Conservation (phyloP, 2,888 invertebrate species). For the Trichopria drosophilae region DNA sequence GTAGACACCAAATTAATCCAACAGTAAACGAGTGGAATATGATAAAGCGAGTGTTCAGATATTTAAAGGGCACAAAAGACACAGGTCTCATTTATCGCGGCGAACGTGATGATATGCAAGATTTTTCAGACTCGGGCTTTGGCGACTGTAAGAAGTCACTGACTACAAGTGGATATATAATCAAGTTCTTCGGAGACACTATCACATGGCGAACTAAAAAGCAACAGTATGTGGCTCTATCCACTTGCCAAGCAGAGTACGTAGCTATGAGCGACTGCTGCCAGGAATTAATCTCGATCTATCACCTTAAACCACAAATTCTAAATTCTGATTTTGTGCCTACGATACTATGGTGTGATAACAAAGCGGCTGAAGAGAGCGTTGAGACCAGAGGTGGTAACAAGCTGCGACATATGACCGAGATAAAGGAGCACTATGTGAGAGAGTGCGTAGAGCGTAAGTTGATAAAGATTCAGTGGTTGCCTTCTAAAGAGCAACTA, state of each 20-base stretch:
- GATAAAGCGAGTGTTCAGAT: constrained; percentile 24
- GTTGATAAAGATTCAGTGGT: no score
- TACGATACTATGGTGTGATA: constrained; percentile 8
- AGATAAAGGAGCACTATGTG: no score
- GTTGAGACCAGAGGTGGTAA: no score
- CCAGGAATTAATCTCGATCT: constrained; percentile 3
- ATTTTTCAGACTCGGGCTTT: no score
- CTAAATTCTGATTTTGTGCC: no score
- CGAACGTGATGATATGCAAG: not conserved
- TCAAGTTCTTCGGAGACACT: constrained; percentile 1
- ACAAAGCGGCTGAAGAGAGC: no score
- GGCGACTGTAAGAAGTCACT: constrained; percentile 5
- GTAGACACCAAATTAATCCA: constrained; percentile 24
- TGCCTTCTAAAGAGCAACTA: no score
- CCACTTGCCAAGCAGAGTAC: no score
- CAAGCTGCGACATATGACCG: no score
- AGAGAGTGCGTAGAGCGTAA: no score
- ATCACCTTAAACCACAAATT: not conserved
- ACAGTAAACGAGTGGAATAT: constrained; percentile 24
- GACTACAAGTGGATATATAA: constrained; percentile 4
- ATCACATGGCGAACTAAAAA: not conserved
- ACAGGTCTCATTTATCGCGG: not conserved
- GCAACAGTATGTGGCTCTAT: not conserved
- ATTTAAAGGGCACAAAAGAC: no score
- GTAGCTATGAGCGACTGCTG: not conserved